Conservation (phyloP, 2,113 vertebrate genomes). For the Phrynosoma blainvillii region DNA sequence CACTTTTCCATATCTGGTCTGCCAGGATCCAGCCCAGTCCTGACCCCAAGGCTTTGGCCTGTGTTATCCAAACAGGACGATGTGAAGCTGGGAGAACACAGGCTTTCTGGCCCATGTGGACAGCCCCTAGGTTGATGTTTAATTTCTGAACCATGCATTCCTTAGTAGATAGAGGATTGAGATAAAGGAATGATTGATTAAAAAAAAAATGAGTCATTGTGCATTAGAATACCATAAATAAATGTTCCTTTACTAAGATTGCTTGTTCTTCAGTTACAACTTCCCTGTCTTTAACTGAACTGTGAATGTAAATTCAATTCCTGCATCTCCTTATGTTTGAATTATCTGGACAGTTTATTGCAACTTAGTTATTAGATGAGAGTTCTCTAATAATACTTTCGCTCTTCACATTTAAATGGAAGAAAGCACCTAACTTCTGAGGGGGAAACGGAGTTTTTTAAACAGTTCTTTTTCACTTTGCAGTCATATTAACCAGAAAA, state of each 20-base stretch:
- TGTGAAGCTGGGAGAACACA: no score
- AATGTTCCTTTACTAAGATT: background rate
- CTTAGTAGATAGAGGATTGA: background rate
- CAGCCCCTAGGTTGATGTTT: no score
- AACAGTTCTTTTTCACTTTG: constrained; percentile 51
- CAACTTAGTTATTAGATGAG: background rate
- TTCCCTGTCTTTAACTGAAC: background rate
- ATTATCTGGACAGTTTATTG: background rate
- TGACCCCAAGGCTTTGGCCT: no score
- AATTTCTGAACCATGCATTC: no score
- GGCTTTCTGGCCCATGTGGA: no score
- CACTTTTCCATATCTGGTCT: no score
- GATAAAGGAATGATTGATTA: background rate
- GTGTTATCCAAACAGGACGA: no score
- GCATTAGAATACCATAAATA: no score
- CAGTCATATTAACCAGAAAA: constrained; percentile 99
- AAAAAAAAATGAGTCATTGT: background rate
- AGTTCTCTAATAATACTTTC: background rate
- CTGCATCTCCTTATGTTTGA: background rate
- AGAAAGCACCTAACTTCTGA: background rate
- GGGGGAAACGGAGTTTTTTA: constrained; percentile 13
- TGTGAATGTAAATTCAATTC: background rate
- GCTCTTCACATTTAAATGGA: background rate
- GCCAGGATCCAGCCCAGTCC: no score
- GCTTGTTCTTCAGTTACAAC: background rate